Percentiles rank a stretch among this genome's conserved stretches.
Conservation (phyloP, 2,888 invertebrate species). For the Spodoptera exigua region DNA sequence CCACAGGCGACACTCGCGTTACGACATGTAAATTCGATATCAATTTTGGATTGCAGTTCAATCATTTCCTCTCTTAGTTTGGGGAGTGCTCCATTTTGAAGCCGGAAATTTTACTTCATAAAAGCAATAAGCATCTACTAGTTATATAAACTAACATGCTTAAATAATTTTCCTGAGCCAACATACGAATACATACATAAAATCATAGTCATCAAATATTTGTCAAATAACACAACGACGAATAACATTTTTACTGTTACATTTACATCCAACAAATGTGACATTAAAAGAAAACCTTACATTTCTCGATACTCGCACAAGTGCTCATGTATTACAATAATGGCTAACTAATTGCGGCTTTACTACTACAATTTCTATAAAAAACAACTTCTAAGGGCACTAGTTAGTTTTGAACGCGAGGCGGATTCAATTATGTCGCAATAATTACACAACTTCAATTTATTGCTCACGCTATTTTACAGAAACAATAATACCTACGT, state of each 20-base stretch:
- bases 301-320: conserved; percentile 28
- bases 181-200: no score
- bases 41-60: conserved; percentile 30
- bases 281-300: neutral
- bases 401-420: conserved; percentile 29
- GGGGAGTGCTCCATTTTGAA: conserved; percentile 3
- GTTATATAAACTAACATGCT: no score
- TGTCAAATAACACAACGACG: conserved; percentile 16
- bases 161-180: no score
- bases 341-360: conserved; percentile 50
- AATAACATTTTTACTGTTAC: conserved; percentile 26
- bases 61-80: conserved; percentile 6
- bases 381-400: conserved; percentile 32
- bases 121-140: no score
- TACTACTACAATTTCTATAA: conserved; percentile 33
- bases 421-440: conserved; percentile 42
- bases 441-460: conserved; percentile 41
- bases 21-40: conserved; percentile 70
- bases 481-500: conserved; percentile 3
- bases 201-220: conserved; percentile 4
- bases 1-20: conserved; percentile 70
- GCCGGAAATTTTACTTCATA: no score
- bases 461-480: conserved; percentile 45
- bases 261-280: conserved; percentile 28
- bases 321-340: conserved; percentile 39